Percentiles rank a stretch among this genome's conserved stretches.
Conservation (phyloP, 2,113 vertebrate species). For the Engystomops pustulosus region DNA sequence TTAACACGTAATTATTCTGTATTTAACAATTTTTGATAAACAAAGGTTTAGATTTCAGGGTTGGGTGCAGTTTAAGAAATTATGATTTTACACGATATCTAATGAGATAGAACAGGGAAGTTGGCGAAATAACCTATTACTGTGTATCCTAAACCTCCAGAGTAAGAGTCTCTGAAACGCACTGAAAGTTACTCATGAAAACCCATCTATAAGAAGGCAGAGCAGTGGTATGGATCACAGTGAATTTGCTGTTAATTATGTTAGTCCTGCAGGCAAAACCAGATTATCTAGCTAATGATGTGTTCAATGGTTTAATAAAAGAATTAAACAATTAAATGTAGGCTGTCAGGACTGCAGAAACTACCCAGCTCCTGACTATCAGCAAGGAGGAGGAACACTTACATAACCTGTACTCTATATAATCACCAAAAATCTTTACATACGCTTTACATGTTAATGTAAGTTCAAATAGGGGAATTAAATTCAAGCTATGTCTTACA, state of each 20-base stretch:
- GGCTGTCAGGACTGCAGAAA: not conserved
- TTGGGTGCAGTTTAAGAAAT: too few relatives aligned
- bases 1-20: too few relatives aligned
- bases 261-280: conserved; percentile 4
- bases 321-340: conserved; percentile 38
- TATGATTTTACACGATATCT: too few relatives aligned
- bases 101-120: too few relatives aligned
- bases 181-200: not conserved
- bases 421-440: too few relatives aligned
- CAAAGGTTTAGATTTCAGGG: too few relatives aligned
- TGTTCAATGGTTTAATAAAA: conserved; percentile 40
- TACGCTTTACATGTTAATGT: too few relatives aligned
- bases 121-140: not conserved
- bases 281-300: conserved; percentile 35
- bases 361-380: not conserved
- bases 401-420: too few relatives aligned
- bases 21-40: too few relatives aligned
- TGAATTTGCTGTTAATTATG: conserved; percentile 35
- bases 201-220: not conserved
- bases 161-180: not conserved
- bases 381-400: not conserved
- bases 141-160: not conserved
- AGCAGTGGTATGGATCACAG: not conserved
- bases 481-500: too few relatives aligned
- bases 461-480: too few relatives aligned